These are phyloP conservation scores for Trachelus stipa DNA, from an alignment of 2,888 invertebrate species.

Conservation along the genomic window DNA sequence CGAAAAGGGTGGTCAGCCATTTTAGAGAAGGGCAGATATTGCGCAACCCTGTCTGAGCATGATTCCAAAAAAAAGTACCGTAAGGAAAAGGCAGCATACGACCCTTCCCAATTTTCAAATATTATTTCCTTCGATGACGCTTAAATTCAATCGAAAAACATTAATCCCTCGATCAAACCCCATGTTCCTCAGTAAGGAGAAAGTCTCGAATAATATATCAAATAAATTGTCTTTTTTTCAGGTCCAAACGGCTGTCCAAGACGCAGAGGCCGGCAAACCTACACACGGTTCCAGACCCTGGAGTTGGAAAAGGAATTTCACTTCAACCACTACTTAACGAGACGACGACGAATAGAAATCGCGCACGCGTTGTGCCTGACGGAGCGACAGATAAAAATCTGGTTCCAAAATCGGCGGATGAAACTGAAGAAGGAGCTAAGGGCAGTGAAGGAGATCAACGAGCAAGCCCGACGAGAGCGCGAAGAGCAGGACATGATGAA, in stretches of 20 bases:
- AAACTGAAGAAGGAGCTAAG: slow-evolving; percentile 95
- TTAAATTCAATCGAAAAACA: background rate
- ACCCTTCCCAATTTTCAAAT: background rate
- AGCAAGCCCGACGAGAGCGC: slow-evolving; percentile 89
- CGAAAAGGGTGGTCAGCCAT: slow-evolving; percentile 14
- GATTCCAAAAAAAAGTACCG: background rate
- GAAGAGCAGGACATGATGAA: slow-evolving; percentile 93
- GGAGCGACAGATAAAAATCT: slow-evolving; percentile 96
- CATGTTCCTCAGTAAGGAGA: background rate
- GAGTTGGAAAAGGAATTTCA: slow-evolving; percentile 99
- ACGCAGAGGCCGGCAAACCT: slow-evolving; percentile 95
- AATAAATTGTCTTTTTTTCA: slow-evolving; percentile 69
- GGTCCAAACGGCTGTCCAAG: slow-evolving; percentile 96
- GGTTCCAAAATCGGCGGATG: slow-evolving; percentile 98
- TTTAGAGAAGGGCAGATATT: slow-evolving; percentile 12
- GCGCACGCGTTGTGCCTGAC: slow-evolving; percentile 96
- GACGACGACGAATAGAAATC: slow-evolving; percentile 96
- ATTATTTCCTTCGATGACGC: background rate
- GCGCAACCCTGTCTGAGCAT: background rate
- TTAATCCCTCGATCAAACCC: background rate
- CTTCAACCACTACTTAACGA: slow-evolving; percentile 96
- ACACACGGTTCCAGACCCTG: slow-evolving; percentile 97
- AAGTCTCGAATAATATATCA: background rate
- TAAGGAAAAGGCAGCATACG: background rate
- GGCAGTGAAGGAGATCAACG: slow-evolving; percentile 95